phyloP scores from a whole-genome alignment of 1,140 invertebrate species.

The Pogonomyrmex californicus region DNA sequence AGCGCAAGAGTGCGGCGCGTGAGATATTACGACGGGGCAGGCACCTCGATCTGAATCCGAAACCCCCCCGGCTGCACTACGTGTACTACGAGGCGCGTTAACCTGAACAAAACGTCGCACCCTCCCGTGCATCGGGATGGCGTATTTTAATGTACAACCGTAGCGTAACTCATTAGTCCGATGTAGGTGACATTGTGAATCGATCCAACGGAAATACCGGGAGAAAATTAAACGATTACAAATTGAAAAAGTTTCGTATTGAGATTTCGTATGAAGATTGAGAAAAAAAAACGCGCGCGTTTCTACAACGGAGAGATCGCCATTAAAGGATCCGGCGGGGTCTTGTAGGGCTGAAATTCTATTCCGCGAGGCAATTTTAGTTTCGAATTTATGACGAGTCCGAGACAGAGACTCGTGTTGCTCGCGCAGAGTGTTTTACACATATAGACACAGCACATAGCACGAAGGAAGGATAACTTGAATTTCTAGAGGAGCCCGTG shows the following conservation, averaged over 20 bases:
- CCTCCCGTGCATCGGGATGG: not conserved
- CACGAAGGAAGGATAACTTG: conserved; percentile 5
- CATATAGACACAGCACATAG: not conserved
- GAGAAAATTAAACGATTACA: not conserved
- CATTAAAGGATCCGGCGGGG: not conserved
- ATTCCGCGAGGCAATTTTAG: not conserved
- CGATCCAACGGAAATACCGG: not conserved
- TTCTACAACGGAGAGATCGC: not conserved
- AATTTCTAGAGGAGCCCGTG: conserved; percentile 1
- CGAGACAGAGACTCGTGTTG: conserved; percentile 4
- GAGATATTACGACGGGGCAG: conserved; percentile 40
- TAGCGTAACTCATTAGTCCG: conserved; percentile 17
- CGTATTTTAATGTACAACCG: conserved; percentile 32
- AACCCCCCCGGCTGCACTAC: not conserved
- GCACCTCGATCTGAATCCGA: conserved; percentile 41
- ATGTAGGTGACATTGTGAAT: conserved; percentile 19
- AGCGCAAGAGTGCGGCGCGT: conserved; percentile 38
- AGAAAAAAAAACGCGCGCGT: too few species aligned
- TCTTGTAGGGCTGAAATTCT: not conserved
- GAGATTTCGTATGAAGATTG: too few species aligned
- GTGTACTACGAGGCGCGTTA: not conserved
- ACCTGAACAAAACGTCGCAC: conserved; percentile 25
- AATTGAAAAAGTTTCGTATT: not conserved
- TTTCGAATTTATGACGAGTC: conserved; percentile 23
- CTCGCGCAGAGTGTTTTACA: not conserved